These are phyloP conservation scores for Agriopis aurantiaria DNA, from an alignment of 2,888 invertebrate genomes.

Conservation along the genomic window DNA sequence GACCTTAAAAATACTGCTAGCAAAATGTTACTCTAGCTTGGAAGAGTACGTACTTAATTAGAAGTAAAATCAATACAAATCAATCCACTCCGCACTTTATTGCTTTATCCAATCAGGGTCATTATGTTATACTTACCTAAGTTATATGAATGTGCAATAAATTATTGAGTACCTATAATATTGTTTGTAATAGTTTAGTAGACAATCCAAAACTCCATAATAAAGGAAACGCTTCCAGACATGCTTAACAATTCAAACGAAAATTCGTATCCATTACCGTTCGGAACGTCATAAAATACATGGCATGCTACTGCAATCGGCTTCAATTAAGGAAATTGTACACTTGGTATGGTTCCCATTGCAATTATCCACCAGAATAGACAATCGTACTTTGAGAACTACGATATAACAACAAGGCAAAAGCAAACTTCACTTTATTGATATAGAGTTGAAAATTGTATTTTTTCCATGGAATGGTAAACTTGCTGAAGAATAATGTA, in stretches of 20 bases:
- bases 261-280: slow-evolving; percentile 45
- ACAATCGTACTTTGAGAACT: slow-evolving; percentile 34
- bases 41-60: too few relatives aligned
- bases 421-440: slow-evolving; percentile 6
- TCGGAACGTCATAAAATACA: slow-evolving; percentile 48
- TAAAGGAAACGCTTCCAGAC: slow-evolving; percentile 10
- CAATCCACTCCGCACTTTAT: too few relatives aligned
- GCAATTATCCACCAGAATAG: slow-evolving; percentile 62
- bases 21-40: too few relatives aligned
- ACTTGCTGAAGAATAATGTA: slow-evolving; percentile 4
- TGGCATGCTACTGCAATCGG: slow-evolving; percentile 36
- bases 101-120: too few relatives aligned
- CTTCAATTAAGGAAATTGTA: slow-evolving; percentile 61
- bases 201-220: neutral
- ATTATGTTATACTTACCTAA: too few relatives aligned
- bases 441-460: neutral
- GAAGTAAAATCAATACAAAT: too few relatives aligned
- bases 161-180: too few relatives aligned
- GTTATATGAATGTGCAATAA: too few relatives aligned
- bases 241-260: slow-evolving; percentile 49
- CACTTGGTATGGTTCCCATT: slow-evolving; percentile 60
- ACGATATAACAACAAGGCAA: neutral
- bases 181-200: neutral
- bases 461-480: neutral
- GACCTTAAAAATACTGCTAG: too few relatives aligned